Base-by-base conservation (phyloP, 2,888 invertebrate genomes). In the Aspidiotus destructor region DNA sequence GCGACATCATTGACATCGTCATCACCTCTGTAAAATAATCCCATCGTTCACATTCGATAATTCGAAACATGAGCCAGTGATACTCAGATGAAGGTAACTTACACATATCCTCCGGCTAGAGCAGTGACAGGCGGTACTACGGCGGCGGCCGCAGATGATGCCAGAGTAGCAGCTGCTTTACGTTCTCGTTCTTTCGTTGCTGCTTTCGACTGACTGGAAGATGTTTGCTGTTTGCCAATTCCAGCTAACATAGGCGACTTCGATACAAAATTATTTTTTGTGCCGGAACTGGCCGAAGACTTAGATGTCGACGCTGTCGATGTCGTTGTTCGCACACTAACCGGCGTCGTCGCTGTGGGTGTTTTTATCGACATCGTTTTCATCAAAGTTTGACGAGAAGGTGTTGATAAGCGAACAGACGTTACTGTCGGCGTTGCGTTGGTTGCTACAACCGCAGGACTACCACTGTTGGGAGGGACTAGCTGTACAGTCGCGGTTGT, bases 1-100 rank as follows among this genome's bases (percentile, higher is more conserved):
- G 97, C 96, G 13, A 98, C 97, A 80, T 98, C 97, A 76, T 97
- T 98, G 75, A 97, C 95, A 77, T 98, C 73, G 70, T 73, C 74
- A 61, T 74, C 74, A 9, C 73, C 73, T 54, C 74, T 74, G 62
- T 13, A 68, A 58, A 53, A 70, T 28, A 13, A 15, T 9, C 9
- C 13, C 3, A 3, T 55, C 55, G 2, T 10, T 15, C 17, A 42
- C 8, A 10, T 7, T 41, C 41, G 62, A 62, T 48, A 10, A 44
- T 10, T 65, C 9, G 13, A 13, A 42, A 52, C 11, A 40, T 55
- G 54, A 53, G 8, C n/a, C 28, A 7, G 15, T 10, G 0, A 15
- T 48, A 48, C 13, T 44, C 40, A 61, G 41, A 52, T 58, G 16
- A 48, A 10, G 53, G 28, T 40, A 44, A 70, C 60, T 70, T 64